phyloP scores from a whole-genome alignment of 2,113 vertebrate species.

The Vidua macroura region DNA sequence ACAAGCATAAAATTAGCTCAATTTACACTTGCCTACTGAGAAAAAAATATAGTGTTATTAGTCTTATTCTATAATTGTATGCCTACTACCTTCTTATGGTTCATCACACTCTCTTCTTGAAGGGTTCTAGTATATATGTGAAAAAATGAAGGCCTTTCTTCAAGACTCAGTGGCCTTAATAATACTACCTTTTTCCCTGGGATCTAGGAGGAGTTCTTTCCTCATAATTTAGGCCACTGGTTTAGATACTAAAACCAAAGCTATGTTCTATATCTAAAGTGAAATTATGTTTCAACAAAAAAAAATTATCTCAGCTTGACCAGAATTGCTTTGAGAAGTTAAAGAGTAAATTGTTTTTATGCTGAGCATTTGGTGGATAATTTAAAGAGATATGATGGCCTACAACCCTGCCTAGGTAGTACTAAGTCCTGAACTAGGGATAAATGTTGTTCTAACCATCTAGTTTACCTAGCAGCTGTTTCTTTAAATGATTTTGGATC shows the following conservation, averaged over 20 bases:
- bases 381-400: background rate
- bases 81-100: background rate
- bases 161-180: background rate
- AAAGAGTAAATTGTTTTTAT: background rate
- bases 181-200: background rate
- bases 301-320: background rate
- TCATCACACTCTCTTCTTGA: background rate
- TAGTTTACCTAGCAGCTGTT: background rate
- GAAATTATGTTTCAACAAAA: background rate
- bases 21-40: background rate
- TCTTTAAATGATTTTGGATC: background rate
- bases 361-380: background rate
- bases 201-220: background rate
- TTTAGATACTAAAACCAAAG: background rate
- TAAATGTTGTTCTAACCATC: background rate
- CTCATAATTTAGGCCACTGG: background rate
- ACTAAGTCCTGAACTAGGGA: background rate
- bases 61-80: background rate
- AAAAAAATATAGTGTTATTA: background rate
- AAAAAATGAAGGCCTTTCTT: background rate
- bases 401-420: background rate
- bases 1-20: background rate
- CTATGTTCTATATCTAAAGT: background rate
- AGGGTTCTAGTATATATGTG: background rate
- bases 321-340: background rate